Base-by-base conservation (phyloP, 2,113 vertebrate species). In the Petrocephalus zakoni region DNA sequence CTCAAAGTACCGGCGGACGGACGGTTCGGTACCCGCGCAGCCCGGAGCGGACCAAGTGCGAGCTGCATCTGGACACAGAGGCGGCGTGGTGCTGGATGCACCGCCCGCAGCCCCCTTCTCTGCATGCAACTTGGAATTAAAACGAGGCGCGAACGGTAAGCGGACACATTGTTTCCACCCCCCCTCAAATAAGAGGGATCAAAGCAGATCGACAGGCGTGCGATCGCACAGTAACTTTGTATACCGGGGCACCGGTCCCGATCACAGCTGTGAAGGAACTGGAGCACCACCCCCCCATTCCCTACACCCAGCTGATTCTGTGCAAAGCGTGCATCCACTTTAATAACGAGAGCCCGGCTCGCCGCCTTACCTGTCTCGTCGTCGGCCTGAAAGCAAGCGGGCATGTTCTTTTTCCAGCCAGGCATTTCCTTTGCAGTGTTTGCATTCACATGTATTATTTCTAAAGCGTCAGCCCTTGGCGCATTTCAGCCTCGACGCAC, bases 331-430 rank as follows among this genome's bases (percentile, higher is more conserved):
- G 46, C 8, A 47, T n/a, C 46, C 87, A 55, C 51, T 81, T 88
- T n/a, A 82, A 88, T 56, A 46, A 55, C 34, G 29, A 29, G 29
- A 83, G 75, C 17, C 15, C 21, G 47, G 22, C 21, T 42, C 22
- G 13, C 49, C 37, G 46, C 94, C 95, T 82, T 91, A 96, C 96
- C 96, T 95, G 94, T 51, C 93, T 96, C 96, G 88, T 94, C 94
- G 91, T 96, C 96, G 88, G 96, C 94, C 93, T 96, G 96, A 91
- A 96, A 89, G 92, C 96, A 96, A 92, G 95, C 94, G 81, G 96
- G 96, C 92, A 96, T 96, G 87, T 93, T 96, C 95, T 95, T 96
- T 94, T 96, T 96, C 96, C 96, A 96, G 91, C 95, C 95, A 75
- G 96, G 96, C 96, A 96, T 96, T 92, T 91, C 91, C 90, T 89